A percentile compares a stretch with the other conserved stretches of the same genome.
Conservation (phyloP, 2,113 vertebrate genomes). For the Symphodus melops region DNA sequence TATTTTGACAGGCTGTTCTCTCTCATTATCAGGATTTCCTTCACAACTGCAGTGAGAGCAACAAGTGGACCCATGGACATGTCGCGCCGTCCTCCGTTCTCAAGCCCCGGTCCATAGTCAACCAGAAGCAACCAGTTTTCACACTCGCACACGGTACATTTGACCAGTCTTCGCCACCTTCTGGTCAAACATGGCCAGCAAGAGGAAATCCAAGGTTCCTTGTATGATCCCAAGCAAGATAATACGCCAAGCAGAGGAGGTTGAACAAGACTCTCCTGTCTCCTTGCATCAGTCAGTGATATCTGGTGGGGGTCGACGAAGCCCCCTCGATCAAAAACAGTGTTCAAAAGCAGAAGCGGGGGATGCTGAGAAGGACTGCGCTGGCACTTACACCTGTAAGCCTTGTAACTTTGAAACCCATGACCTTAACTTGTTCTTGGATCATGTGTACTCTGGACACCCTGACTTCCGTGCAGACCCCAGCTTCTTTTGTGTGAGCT, state of each 20-base stretch:
- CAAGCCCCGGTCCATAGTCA: conserved; percentile 78
- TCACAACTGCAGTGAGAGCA: conserved; percentile 23
- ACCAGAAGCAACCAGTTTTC: conserved; percentile 50
- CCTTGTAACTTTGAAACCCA: conserved; percentile 91
- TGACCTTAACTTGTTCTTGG: conserved; percentile 91
- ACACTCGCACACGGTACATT: conserved; percentile 62
- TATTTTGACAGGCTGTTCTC: conserved; percentile 2
- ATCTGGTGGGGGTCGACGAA: conserved; percentile 55
- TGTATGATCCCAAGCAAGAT: conserved; percentile 98
- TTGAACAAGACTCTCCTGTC: conserved; percentile 73
- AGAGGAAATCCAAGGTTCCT: conserved; percentile 95
- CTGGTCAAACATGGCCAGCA: conserved; percentile 91
- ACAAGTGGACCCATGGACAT: conserved; percentile 63
- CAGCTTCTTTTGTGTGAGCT: conserved; percentile 88
- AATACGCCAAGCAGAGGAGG: conserved; percentile 81
- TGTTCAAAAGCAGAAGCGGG: conserved; percentile 69
- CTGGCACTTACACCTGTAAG: conserved; percentile 89
- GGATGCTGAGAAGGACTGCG: conserved; percentile 69
- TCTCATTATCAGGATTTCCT: conserved; percentile 61
- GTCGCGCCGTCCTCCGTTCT: conserved; percentile 61
- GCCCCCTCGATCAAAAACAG: conserved; percentile 53
- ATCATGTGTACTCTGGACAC: conserved; percentile 92
- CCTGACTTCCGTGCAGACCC: conserved; percentile 91
- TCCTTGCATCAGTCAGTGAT: conserved; percentile 66
- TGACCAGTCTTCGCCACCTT: conserved; percentile 45